phyloP scores from a whole-genome alignment of 30 jellyfish, hydroid and myxozoan species.

The Aurelia sp. region DNA sequence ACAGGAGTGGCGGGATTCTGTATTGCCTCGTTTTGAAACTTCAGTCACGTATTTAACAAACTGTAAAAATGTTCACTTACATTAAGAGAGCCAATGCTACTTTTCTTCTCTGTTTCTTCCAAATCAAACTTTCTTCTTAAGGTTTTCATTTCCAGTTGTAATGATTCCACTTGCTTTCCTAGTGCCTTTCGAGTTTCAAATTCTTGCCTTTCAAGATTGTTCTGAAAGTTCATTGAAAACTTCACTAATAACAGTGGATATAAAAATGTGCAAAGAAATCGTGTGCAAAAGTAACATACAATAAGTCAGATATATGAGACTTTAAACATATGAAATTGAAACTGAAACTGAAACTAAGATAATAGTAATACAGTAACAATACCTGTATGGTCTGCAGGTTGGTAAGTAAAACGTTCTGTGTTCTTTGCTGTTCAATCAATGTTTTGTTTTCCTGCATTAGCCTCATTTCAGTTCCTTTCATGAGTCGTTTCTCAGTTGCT shows the following conservation, averaged over 20 bases:
- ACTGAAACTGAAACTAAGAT: no score
- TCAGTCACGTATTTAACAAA: no score
- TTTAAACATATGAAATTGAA: no score
- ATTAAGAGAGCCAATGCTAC: constrained; percentile 29
- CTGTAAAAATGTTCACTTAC: constrained; percentile 3
- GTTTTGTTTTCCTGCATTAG: constrained; percentile 94
- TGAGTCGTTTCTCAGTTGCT: constrained; percentile 74
- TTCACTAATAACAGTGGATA: no score
- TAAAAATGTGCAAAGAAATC: no score
- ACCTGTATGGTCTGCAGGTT: constrained; percentile 97
- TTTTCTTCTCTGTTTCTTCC: constrained; percentile 50
- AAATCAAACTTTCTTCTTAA: constrained; percentile 56
- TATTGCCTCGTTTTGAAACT: no score
- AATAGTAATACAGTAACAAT: background rate
- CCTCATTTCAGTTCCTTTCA: constrained; percentile 93
- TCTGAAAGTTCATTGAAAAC: constrained; percentile 25
- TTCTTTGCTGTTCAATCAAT: constrained; percentile 91
- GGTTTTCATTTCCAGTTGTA: constrained; percentile 83
- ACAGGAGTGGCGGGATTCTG: no score
- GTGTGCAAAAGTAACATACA: no score
- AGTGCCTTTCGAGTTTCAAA: constrained; percentile 82
- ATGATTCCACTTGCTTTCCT: constrained; percentile 74
- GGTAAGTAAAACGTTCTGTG: constrained; percentile 83
- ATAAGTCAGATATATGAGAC: no score
- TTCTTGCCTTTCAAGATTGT: constrained; percentile 89